These are phyloP conservation scores for Rhombomys opimus DNA, from an alignment of 2,113 vertebrate genomes.

Conservation along the genomic window DNA sequence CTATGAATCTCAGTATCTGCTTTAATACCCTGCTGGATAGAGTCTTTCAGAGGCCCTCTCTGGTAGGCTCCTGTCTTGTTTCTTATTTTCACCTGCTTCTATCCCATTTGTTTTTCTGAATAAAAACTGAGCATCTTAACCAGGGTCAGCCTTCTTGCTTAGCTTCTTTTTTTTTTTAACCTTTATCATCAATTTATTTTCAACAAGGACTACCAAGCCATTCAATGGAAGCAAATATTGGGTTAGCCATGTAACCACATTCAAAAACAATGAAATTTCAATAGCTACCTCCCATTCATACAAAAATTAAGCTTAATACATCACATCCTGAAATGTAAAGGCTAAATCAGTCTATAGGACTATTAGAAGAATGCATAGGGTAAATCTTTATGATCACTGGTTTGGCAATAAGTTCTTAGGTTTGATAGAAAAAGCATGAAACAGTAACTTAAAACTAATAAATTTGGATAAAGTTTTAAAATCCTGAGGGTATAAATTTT, in stretches of 20 bases:
- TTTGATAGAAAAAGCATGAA: constrained; percentile 43
- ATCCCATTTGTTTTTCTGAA: no score
- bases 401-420: constrained; percentile 17
- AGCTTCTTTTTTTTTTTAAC: no score
- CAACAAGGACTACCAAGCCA: neutral
- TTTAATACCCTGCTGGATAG: no score
- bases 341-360: constrained; percentile 5
- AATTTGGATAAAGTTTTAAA: constrained; percentile 38
- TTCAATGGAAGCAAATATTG: neutral
- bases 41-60: no score
- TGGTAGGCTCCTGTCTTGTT: no score
- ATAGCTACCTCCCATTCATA: neutral
- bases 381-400: constrained; percentile 24
- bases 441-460: constrained; percentile 2
- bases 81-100: no score
- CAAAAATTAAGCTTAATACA: neutral
- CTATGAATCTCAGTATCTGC: no score
- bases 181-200: neutral
- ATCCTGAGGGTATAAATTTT: neutral
- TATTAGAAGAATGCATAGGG: neutral
- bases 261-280: neutral
- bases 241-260: neutral
- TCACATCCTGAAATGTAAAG: constrained; percentile 22
- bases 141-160: no score
- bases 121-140: no score